Evolutionary conservation across 2,797 vertebrate genomes (phyloP).

Genomic region (Dipus sagitta): DNA sequence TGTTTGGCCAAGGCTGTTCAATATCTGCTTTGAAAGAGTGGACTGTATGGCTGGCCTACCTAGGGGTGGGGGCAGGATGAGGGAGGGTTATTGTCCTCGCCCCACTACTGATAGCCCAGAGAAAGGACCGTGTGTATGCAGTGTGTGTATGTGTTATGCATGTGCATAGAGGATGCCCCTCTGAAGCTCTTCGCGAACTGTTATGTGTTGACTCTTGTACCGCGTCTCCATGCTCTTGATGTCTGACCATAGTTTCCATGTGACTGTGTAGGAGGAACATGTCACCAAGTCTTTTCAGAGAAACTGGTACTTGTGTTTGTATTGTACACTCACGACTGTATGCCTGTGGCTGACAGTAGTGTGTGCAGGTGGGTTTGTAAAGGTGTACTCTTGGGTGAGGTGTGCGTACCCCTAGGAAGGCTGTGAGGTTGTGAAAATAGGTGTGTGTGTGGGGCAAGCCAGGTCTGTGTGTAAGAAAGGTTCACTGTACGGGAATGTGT

Average conservation of each 20-base stretch:
- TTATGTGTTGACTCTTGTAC: not conserved
- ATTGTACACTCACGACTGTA: not conserved
- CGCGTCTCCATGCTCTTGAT: not conserved
- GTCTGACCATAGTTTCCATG: not conserved
- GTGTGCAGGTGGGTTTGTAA: not conserved
- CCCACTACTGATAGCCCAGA: not conserved
- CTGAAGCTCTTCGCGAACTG: not conserved
- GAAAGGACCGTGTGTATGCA: not conserved
- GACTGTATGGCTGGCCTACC: not conserved
- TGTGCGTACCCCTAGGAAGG: not conserved
- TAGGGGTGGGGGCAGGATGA: not conserved
- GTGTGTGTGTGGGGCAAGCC: slow-evolving; percentile 31
- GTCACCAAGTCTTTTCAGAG: not conserved
- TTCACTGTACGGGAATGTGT: not conserved
- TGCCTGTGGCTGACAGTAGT: slow-evolving; percentile 21
- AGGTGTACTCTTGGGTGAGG: not conserved
- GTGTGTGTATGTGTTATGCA: not conserved
- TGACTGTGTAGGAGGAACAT: slow-evolving; percentile 38
- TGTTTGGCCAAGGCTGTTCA: not conserved
- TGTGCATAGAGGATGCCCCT: not conserved
- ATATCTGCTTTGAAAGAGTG: not conserved
- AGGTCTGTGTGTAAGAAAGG: slow-evolving; percentile 5
- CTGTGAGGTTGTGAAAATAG: not conserved
- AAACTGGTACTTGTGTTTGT: slow-evolving; percentile 32
- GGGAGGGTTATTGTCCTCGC: not conserved